Evolutionary conservation across 1,140 invertebrate genomes (phyloP), one percentile per base, ranked within the genome.

Genomic region (Apis dorsata): DNA sequence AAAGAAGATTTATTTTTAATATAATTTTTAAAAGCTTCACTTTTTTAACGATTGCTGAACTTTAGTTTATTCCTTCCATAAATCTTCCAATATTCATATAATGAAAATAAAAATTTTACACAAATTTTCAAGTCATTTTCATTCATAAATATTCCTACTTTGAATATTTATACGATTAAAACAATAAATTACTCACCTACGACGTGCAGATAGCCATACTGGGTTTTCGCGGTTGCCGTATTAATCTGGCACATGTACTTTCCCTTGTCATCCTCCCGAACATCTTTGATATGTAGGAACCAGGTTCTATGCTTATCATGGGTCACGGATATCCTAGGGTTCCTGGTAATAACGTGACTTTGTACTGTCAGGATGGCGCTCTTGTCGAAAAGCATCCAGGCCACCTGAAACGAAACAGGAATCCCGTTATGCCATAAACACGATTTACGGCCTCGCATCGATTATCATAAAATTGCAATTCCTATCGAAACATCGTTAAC

Each of bases 211-310:
- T 98, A 98, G 81, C 98, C 98, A 86, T 98, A 97, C 92, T 98
- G 97, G 28, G 97, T 98, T 94, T 98, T 98, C 76, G 97, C 97
- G 53, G 97, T 97, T 85, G 98, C 97, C 1, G 98, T 98, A 93
- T 99, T 99, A 90, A 99, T 98, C 94, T 99, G 98, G 93, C 98
- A 99, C 97, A 98, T 98, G 94, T 99, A 99, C 51, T 97, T 95
- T 57, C 98, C 98, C 86, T 97, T 96, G 94, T 99, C 98, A 90
- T 97, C 97, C 93, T 98, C 97, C 84, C 98, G 96, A 53, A 99
- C 97, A 89, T 98, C 97, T 85, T 96, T 97, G 90, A 98, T 98
- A 94, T 98, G 97, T 89, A 98, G 95, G 93, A 97, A 97, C 97
- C 97, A 98, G 69, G 97, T 98, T 86, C 97, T 95, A 91, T 98